Evolutionary conservation across 2,888 invertebrate genomes (phyloP).

Genomic region (Amaurobius ferox): DNA sequence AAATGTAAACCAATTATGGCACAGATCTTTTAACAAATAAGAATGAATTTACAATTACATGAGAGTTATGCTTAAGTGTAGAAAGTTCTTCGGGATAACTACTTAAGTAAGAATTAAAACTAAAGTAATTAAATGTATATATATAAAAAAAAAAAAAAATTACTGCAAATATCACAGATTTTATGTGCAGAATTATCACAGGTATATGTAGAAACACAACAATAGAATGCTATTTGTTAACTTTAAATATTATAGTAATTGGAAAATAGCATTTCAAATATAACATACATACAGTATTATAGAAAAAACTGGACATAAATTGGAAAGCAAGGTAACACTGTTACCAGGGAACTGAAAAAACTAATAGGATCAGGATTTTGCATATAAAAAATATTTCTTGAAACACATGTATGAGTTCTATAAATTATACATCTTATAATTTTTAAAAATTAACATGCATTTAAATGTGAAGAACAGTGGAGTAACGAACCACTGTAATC

Average conservation of each 20-base stretch:
- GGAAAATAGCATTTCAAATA: constrained; percentile 43
- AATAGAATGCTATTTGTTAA: constrained; percentile 45
- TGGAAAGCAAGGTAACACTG: constrained; percentile 5
- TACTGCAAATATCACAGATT: constrained; percentile 68
- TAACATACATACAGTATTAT: constrained; percentile 30
- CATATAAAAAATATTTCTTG: constrained; percentile 2
- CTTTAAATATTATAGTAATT: constrained; percentile 32
- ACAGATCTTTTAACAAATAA: background rate
- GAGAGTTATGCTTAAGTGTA: constrained; percentile 2
- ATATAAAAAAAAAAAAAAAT: no score
- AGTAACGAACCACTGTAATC: constrained; percentile 33
- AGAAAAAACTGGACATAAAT: constrained; percentile 27
- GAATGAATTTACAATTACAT: no score
- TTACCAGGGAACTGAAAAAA: constrained; percentile 15
- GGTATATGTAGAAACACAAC: constrained; percentile 62
- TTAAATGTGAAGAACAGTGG: constrained; percentile 37
- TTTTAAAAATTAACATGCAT: constrained; percentile 60
- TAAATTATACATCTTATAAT: constrained; percentile 14
- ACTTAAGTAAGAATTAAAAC: constrained; percentile 33
- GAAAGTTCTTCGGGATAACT: constrained; percentile 39
- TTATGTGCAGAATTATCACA: constrained; percentile 70
- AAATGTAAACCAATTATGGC: background rate
- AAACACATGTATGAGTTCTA: background rate
- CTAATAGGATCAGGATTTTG: constrained; percentile 4
- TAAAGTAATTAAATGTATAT: background rate